These are phyloP conservation scores for Oreotrochilus melanogaster DNA, from an alignment of 2,113 vertebrate species.

Conservation along the genomic window DNA sequence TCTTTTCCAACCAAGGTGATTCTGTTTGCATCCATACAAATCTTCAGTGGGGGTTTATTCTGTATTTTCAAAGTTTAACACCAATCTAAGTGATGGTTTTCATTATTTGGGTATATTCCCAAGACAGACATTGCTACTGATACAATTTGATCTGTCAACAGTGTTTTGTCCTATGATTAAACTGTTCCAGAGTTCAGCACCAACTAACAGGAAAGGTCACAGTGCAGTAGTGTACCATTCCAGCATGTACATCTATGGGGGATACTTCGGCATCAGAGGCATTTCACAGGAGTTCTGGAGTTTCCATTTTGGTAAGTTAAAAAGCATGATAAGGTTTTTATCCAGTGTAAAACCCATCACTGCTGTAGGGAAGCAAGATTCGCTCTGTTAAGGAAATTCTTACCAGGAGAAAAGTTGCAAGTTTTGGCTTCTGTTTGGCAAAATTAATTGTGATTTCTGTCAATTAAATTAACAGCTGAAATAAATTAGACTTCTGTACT, in stretches of 20 bases:
- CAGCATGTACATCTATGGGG: conserved; percentile 86
- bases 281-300: conserved; percentile 88
- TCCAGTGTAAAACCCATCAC: neutral
- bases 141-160: neutral
- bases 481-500: neutral
- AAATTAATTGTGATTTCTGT: neutral
- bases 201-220: conserved; percentile 87
- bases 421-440: neutral
- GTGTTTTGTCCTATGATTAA: neutral
- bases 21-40: neutral
- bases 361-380: neutral
- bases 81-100: neutral
- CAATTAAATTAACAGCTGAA: neutral
- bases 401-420: neutral
- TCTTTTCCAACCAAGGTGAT: no score
- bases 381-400: neutral
- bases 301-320: conserved; percentile 80
- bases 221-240: conserved; percentile 82
- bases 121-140: neutral
- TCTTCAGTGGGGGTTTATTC: neutral
- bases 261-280: conserved; percentile 85
- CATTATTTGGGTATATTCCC: neutral
- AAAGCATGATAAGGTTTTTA: neutral
- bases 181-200: conserved; percentile 58
- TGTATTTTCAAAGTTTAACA: neutral